Evolutionary conservation across 2,797 vertebrate genomes (phyloP), one percentile per base, ranked within the genome.

Genomic region (Schizopygopsis pylzovi): DNA sequence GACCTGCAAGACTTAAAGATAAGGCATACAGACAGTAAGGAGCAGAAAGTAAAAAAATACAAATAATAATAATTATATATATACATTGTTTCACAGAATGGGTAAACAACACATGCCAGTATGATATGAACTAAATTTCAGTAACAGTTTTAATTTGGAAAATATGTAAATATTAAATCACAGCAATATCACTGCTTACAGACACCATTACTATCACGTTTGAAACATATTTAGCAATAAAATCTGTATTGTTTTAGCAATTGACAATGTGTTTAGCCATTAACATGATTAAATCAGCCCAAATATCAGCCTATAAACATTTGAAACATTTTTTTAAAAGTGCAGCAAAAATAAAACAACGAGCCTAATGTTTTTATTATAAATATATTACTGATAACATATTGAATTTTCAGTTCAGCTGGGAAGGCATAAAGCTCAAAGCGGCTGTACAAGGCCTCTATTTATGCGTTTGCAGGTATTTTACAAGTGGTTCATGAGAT

Each of bases 1-100:
- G 81, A 84, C 73, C 59, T 79, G 28, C 39, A 81, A 59, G 82
- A 54, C 61, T 52, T 13, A 67, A 71, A 85, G 81, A 87, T 89
- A 83, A 88, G n/a, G 68, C 6, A 59, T 52, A 79, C 28, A 72
- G 77, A 72, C 77, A 71, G 61, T 61, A 33, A 85, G 18, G 20
- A 52, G 4, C 52, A 61, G 59, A 10, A 56, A 16, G 20, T 49
- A 33, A 18, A 15, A 10, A 33, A 33, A 33, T 3, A 33, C 2
- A 33, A 33, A 33, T 33, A 33, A 33, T 33, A 33, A 33, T 33
- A 33, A 33, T 33, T 33, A 33, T 33, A 33, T 33, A 33, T 33
- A 33, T 33, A 33, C 8, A 43, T 1, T 13, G 47, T 49, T 52
- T 52, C 4, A 52, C 49, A 52, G 47, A 7, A 16, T 7, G 63